A percentile compares a stretch with the other conserved stretches of the same genome.
phyloP scores from a whole-genome alignment of 2,888 invertebrate genomes.

The Tanypteryx hageni region DNA sequence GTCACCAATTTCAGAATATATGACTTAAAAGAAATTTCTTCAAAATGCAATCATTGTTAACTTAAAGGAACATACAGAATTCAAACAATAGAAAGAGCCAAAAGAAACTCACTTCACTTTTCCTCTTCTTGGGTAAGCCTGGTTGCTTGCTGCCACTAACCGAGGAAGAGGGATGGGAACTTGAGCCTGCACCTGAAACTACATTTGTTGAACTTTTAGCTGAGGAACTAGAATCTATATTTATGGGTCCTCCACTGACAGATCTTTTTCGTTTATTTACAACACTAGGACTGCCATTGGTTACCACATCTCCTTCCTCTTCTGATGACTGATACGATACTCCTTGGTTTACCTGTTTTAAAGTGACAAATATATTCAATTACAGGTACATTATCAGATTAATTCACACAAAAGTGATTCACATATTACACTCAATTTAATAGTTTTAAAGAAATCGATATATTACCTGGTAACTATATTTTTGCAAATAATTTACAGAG shows the following conservation, averaged over 20 bases:
- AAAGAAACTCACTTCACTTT: slow-evolving; percentile 30
- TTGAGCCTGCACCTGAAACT: neutral
- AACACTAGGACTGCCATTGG: slow-evolving; percentile 39
- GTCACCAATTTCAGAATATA: too few species aligned
- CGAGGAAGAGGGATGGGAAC: neutral
- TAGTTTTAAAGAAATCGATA: neutral
- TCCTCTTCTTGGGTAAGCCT: neutral
- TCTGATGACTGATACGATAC: slow-evolving; percentile 41
- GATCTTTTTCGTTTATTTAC: slow-evolving; percentile 39
- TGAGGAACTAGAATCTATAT: slow-evolving; percentile 3
- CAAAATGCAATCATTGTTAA: too few species aligned
- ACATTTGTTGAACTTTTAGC: neutral
- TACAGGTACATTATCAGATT: neutral
- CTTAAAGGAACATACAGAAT: neutral
- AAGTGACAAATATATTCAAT: neutral
- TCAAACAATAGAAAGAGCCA: neutral
- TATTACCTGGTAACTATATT: neutral
- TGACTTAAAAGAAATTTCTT: too few species aligned
- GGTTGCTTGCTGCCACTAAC: neutral
- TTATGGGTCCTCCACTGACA: slow-evolving; percentile 1
- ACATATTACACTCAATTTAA: neutral
- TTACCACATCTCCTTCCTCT: slow-evolving; percentile 3
- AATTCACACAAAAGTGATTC: too few species aligned
- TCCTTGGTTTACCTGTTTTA: slow-evolving; percentile 41
- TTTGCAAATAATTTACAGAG: neutral